These are phyloP conservation scores for Menidia menidia DNA, from an alignment of 2,797 vertebrate genomes.

Conservation along the genomic window DNA sequence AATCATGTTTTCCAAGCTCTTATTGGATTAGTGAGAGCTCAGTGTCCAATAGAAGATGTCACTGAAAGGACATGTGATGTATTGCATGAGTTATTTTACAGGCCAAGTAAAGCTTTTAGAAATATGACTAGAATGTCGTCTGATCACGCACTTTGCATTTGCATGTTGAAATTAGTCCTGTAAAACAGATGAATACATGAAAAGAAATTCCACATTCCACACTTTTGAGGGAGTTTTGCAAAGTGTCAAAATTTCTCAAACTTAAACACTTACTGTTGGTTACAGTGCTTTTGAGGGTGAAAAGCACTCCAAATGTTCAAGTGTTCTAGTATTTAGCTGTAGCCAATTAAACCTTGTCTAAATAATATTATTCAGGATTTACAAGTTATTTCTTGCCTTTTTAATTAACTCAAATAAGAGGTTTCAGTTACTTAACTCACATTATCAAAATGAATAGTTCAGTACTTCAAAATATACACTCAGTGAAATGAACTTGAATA, in stretches of 20 bases:
- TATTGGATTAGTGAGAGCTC: constrained; percentile 47
- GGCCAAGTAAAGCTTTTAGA: background rate
- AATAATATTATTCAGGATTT: too few species aligned
- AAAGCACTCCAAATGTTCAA: background rate
- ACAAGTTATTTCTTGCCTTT: background rate
- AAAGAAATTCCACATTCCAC: too few species aligned
- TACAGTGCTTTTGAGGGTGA: background rate
- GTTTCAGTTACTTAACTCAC: too few species aligned
- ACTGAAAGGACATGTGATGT: constrained; percentile 28
- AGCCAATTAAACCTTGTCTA: too few species aligned
- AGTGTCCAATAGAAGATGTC: constrained; percentile 30
- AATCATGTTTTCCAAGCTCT: constrained; percentile 51
- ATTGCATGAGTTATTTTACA: constrained; percentile 18
- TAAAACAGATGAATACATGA: background rate
- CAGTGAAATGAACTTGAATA: too few species aligned
- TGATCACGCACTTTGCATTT: background rate
- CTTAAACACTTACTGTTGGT: too few species aligned
- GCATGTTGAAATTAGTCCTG: background rate
- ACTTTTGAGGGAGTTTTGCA: background rate
- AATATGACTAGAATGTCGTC: background rate
- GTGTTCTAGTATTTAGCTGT: too few species aligned
- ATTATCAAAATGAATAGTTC: too few species aligned
- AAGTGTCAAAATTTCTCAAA: background rate
- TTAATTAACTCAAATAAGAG: too few species aligned
- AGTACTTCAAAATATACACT: too few species aligned